phyloP scores from a whole-genome alignment of 2,113 vertebrate genomes.

The Fregetta grallaria region DNA sequence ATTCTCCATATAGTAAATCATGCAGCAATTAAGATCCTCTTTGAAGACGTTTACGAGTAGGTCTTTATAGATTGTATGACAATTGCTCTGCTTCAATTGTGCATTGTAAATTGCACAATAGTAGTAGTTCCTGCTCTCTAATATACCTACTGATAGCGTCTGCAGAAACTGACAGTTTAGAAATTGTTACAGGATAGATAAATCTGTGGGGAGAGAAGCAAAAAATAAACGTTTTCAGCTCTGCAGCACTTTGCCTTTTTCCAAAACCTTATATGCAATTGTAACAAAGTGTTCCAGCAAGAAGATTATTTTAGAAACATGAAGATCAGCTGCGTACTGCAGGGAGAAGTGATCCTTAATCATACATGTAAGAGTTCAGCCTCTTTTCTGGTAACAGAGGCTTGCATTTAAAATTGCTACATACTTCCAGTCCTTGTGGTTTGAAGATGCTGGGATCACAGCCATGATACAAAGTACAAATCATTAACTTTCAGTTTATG shows the following conservation, averaged over 20 bases:
- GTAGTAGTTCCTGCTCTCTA: conserved; percentile 27
- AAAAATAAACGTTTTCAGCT: conserved; percentile 26
- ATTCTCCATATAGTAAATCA: conserved; percentile 43
- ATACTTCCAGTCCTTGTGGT: conserved; percentile 18
- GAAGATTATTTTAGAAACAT: conserved; percentile 30
- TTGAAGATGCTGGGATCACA: conserved; percentile 55
- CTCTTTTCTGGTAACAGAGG: conserved; percentile 22
- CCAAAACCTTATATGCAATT: conserved; percentile 25
- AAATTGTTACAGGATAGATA: neutral
- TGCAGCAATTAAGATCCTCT: conserved; percentile 61
- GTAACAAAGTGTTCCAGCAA: conserved; percentile 20
- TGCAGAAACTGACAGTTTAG: conserved; percentile 11
- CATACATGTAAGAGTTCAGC: neutral
- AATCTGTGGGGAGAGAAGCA: neutral
- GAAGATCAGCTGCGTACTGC: neutral
- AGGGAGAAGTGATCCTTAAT: conserved; percentile 29
- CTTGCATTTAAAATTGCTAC: conserved; percentile 21
- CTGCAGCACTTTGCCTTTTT: conserved; percentile 7
- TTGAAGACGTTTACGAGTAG: conserved; percentile 7
- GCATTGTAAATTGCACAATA: conserved; percentile 43
- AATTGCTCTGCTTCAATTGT: conserved; percentile 22
- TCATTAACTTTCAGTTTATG: conserved; percentile 18
- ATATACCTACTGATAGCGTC: conserved; percentile 1
- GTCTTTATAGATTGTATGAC: conserved; percentile 49
- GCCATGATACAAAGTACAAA: conserved; percentile 33